Evolutionary conservation across 2,797 vertebrate genomes (phyloP).

Genomic region (Geotrypetes seraphini): DNA sequence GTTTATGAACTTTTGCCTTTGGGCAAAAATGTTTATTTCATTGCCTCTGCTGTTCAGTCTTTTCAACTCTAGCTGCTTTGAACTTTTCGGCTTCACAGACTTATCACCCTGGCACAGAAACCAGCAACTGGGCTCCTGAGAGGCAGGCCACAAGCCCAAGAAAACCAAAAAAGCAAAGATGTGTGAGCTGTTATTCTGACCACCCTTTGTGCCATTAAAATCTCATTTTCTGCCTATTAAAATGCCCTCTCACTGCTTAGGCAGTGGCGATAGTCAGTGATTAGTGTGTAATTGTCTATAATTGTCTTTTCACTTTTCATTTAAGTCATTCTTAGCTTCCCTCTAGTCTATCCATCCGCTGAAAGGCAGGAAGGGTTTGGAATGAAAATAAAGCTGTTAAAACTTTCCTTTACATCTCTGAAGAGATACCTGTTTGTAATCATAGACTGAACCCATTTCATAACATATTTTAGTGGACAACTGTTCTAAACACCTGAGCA

Average conservation of each 20-base stretch:
- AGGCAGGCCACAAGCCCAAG: constrained; percentile 61
- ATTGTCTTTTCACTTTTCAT: constrained; percentile 99
- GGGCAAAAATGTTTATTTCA: constrained; percentile 73
- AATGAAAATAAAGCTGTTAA: constrained; percentile 63
- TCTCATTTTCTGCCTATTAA: constrained; percentile 99
- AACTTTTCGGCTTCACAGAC: constrained; percentile 68
- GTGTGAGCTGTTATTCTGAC: constrained; percentile 63
- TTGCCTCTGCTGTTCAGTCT: constrained; percentile 65
- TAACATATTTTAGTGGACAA: constrained; percentile 46
- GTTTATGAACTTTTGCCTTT: constrained; percentile 70
- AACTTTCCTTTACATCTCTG: constrained; percentile 56
- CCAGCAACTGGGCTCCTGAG: constrained; percentile 45
- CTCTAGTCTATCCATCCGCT: constrained; percentile 61
- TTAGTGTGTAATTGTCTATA: constrained; percentile 99
- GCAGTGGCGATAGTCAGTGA: constrained; percentile 82
- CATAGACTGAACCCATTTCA: constrained; percentile 63
- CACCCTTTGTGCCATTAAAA: constrained; percentile 94
- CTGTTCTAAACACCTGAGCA: constrained; percentile 53
- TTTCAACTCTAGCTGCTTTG: constrained; percentile 67
- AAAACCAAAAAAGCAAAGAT: constrained; percentile 57
- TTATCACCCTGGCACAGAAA: constrained; percentile 67
- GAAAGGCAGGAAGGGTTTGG: constrained; percentile 46
- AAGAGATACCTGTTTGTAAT: constrained; percentile 65
- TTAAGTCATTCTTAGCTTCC: constrained; percentile 83
- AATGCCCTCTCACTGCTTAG: constrained; percentile 73